Conservation (phyloP, 2,888 invertebrate genomes). For the Schrankia costaestrigalis region DNA sequence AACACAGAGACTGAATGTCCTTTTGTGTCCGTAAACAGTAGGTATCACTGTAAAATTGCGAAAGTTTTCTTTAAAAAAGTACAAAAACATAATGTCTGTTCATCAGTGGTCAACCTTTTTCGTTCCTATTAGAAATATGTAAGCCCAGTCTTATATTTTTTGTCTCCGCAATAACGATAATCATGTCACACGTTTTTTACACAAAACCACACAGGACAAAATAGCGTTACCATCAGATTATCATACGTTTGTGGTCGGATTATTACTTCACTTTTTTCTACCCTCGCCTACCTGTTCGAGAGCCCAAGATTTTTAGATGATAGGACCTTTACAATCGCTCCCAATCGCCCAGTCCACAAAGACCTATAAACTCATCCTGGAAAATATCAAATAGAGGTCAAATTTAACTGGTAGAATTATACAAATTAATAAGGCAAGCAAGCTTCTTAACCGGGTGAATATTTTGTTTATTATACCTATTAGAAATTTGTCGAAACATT, state of each 20-base stretch:
- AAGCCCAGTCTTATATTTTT: slow-evolving; percentile 52
- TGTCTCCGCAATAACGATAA: slow-evolving; percentile 65
- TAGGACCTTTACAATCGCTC: slow-evolving; percentile 54
- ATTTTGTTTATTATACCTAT: slow-evolving; percentile 77
- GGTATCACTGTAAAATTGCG: too few species aligned
- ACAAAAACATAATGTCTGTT: too few species aligned
- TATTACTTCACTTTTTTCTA: slow-evolving; percentile 75
- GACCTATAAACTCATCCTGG: slow-evolving; percentile 27
- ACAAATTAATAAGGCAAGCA: slow-evolving; percentile 75
- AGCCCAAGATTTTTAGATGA: slow-evolving; percentile 61
- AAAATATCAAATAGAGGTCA: slow-evolving; percentile 18
- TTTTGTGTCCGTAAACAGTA: too few species aligned
- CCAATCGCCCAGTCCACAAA: slow-evolving; percentile 42
- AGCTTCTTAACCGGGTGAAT: slow-evolving; percentile 78
- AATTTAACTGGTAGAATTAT: slow-evolving; percentile 39
- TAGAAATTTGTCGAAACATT: slow-evolving; percentile 77
- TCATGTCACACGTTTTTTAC: slow-evolving; percentile 79
- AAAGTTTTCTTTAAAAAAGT: too few species aligned
- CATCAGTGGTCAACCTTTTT: too few species aligned
- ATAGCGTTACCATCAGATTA: slow-evolving; percentile 80
- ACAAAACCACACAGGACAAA: slow-evolving; percentile 79
- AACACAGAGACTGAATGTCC: too few species aligned
- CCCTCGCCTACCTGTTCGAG: slow-evolving; percentile 70
- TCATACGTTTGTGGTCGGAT: slow-evolving; percentile 74
- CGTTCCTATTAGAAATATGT: slow-evolving; percentile 32